Conservation (phyloP, 2,888 invertebrate species). For the Drosophila stalkeri region DNA sequence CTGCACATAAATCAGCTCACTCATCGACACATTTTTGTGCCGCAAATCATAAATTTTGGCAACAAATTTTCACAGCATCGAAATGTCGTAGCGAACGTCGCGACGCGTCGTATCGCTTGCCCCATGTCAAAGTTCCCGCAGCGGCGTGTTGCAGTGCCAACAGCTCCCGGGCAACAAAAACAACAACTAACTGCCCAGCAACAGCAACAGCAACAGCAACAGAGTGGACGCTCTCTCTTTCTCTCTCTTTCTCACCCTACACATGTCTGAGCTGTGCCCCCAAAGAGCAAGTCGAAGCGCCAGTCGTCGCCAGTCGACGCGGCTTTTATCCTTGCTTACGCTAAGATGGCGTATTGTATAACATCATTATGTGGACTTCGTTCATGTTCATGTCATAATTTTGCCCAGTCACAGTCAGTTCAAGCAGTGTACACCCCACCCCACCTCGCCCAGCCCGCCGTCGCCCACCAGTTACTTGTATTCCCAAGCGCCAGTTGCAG, state of each 20-base stretch:
- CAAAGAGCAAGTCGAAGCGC: constrained; percentile 44
- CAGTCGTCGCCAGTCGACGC: constrained; percentile 46
- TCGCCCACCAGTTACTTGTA: constrained; percentile 14
- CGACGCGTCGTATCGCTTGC: constrained; percentile 10
- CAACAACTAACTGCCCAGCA: constrained; percentile 44
- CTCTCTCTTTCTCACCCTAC: constrained; percentile 43
- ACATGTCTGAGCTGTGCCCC: constrained; percentile 58
- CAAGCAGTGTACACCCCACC: constrained; percentile 1
- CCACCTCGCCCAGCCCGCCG: neutral
- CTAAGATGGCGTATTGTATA: constrained; percentile 84
- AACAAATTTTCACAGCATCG: constrained; percentile 72
- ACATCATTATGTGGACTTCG: constrained; percentile 84
- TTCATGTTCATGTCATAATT: constrained; percentile 84
- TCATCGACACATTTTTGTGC: constrained; percentile 69
- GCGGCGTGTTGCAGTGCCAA: constrained; percentile 67
- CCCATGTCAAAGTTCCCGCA: constrained; percentile 69
- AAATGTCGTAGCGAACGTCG: constrained; percentile 29
- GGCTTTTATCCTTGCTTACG: constrained; percentile 78
- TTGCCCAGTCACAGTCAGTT: constrained; percentile 58
- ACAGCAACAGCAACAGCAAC: constrained; percentile 45
- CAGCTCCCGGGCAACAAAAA: constrained; percentile 74
- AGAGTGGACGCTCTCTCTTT: constrained; percentile 29
- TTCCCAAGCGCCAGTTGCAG: constrained; percentile 49
- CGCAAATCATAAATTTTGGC: constrained; percentile 55
- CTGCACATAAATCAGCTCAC: constrained; percentile 60